A percentile compares a stretch with the other conserved stretches of the same genome.
Evolutionary conservation across 2,113 vertebrate genomes (phyloP).

Genomic region (Aramus guarauna): DNA sequence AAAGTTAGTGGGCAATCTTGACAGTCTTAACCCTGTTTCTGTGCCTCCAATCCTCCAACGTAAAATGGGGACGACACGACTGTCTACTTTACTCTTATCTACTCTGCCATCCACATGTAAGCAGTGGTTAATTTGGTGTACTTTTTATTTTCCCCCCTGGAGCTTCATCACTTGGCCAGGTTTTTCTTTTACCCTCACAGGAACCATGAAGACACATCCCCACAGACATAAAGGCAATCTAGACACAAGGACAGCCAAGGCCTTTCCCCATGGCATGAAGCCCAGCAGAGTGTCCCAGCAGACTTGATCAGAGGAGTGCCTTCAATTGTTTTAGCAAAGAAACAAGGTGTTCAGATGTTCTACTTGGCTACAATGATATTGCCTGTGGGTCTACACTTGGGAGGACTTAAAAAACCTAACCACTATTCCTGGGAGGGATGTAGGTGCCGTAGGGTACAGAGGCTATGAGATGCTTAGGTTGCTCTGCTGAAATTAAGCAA

Average conservation of each 20-base stretch:
- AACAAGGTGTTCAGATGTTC: not conserved
- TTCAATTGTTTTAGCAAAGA: not conserved
- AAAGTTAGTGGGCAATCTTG: not conserved
- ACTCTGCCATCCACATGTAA: not conserved
- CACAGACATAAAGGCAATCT: not conserved
- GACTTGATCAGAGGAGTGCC: not conserved
- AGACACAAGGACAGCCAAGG: not conserved
- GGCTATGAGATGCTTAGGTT: not conserved
- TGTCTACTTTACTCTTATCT: not conserved
- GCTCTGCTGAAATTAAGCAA: not conserved
- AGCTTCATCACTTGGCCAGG: not conserved
- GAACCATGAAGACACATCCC: not conserved
- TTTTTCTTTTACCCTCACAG: not conserved
- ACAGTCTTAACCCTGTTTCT: not conserved
- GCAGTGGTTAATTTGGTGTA: not conserved
- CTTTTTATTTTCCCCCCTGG: not conserved
- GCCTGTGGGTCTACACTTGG: not conserved
- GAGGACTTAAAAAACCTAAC: not conserved
- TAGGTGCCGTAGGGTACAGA: not conserved
- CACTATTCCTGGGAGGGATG: not conserved
- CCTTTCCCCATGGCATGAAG: not conserved
- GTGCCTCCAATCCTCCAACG: not conserved
- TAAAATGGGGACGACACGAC: not conserved
- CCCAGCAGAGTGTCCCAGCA: not conserved
- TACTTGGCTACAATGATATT: not conserved